phyloP scores from a whole-genome alignment of 2,888 invertebrate species.

The Cantharis rufa region DNA sequence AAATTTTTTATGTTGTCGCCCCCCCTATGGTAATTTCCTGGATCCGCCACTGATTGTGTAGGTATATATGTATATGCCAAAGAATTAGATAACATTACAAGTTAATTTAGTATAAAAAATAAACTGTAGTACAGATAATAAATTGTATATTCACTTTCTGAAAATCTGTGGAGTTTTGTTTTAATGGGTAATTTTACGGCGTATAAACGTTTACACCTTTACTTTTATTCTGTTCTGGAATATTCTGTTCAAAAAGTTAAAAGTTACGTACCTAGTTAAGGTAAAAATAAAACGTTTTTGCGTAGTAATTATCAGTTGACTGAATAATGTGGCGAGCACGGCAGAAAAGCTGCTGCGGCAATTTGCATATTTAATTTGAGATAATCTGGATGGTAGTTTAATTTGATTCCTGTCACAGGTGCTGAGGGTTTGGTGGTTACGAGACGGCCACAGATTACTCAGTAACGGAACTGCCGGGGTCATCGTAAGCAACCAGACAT shows the following conservation, averaged over 20 bases:
- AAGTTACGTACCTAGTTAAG: background rate
- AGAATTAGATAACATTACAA: no score
- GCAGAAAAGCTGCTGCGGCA: constrained; percentile 15
- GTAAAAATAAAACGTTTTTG: constrained; percentile 9
- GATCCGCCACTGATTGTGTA: no score
- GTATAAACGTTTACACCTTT: background rate
- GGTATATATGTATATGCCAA: no score
- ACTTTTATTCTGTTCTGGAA: background rate
- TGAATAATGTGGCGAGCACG: constrained; percentile 10
- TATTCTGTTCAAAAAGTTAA: background rate
- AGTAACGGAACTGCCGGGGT: constrained; percentile 77
- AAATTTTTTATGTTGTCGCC: no score
- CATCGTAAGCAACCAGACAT: constrained; percentile 79
- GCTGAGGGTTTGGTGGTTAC: constrained; percentile 51
- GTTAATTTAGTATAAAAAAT: background rate
- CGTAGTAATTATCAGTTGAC: constrained; percentile 16
- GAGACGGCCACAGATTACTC: constrained; percentile 67
- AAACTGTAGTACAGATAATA: background rate
- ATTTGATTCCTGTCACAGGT: constrained; percentile 46
- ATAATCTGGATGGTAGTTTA: constrained; percentile 18
- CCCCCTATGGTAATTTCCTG: no score
- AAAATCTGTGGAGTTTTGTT: background rate
- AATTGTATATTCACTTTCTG: no score
- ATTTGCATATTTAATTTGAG: constrained; percentile 24
- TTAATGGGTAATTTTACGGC: background rate